These are phyloP conservation scores for Drosophila sproati DNA, from an alignment of 1,140 invertebrate species.

Conservation along the genomic window DNA sequence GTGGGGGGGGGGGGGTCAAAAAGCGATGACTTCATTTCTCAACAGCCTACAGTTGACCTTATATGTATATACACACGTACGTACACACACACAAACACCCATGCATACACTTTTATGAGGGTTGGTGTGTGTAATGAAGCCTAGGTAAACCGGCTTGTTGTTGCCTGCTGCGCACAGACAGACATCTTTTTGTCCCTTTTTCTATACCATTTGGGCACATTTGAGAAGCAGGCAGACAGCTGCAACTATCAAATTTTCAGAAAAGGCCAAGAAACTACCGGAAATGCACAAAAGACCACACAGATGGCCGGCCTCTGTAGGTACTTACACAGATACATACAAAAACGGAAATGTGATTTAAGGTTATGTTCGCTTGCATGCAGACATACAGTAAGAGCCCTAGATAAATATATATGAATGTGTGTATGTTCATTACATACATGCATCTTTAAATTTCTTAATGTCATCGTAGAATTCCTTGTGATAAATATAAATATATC, in stretches of 20 bases:
- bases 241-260: slow-evolving; percentile 59
- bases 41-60: not conserved
- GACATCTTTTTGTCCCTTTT: slow-evolving; percentile 1
- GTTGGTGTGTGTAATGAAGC: slow-evolving; percentile 53
- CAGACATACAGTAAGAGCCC: not conserved
- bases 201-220: slow-evolving; percentile 27
- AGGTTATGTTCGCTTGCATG: slow-evolving; percentile 33
- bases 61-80: slow-evolving; percentile 6
- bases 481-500: not conserved
- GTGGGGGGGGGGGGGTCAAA: not conserved
- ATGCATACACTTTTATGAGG: slow-evolving; percentile 34
- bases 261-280: slow-evolving; percentile 44
- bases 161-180: slow-evolving; percentile 17
- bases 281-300: slow-evolving; percentile 54
- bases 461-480: not conserved
- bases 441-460: slow-evolving; percentile 4
- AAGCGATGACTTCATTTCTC: slow-evolving; percentile 63
- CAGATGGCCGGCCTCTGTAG: slow-evolving; percentile 32
- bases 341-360: slow-evolving; percentile 27
- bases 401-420: not conserved
- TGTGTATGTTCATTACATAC: not conserved
- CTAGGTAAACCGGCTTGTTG: slow-evolving; percentile 67
- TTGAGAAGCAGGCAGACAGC: slow-evolving; percentile 53
- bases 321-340: slow-evolving; percentile 3
- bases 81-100: not conserved